Conservation (phyloP, 2,113 vertebrate genomes). For the Clinocottus analis region DNA sequence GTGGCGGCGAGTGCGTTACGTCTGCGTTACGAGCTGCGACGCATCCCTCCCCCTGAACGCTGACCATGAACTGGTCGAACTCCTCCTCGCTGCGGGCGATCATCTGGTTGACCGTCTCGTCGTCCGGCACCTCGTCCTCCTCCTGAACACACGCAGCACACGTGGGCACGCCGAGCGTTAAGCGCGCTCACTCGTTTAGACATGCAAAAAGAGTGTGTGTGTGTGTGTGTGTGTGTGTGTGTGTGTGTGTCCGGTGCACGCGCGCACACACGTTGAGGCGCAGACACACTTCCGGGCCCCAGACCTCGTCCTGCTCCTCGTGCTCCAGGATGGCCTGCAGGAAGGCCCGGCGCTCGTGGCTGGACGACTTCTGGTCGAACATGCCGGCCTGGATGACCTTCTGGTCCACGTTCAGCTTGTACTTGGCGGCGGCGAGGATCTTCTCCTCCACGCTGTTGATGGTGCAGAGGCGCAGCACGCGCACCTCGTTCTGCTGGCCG, state of each 20-base stretch:
- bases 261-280: constrained; percentile 70
- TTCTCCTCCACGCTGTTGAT: constrained; percentile 96
- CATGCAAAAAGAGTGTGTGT: constrained; percentile 43
- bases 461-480: constrained; percentile 94
- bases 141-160: constrained; percentile 83
- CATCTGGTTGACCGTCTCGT: constrained; percentile 98
- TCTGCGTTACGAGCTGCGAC: background rate
- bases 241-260: constrained; percentile 64
- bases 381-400: constrained; percentile 99
- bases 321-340: constrained; percentile 97
- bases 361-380: constrained; percentile 99
- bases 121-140: constrained; percentile 96
- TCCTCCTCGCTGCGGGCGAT: constrained; percentile 97
- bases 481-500: constrained; percentile 96
- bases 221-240: too few species aligned
- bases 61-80: constrained; percentile 90
- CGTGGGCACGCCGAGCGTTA: constrained; percentile 59
- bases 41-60: background rate
- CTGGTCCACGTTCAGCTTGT: constrained; percentile 96
- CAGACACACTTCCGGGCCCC: constrained; percentile 71
- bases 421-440: constrained; percentile 92
- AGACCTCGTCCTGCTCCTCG: constrained; percentile 98
- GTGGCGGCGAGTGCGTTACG: background rate
- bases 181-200: constrained; percentile 21
- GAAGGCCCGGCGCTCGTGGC: constrained; percentile 94